These are phyloP conservation scores for Tympanuchus pallidicinctus DNA, from an alignment of 2,113 vertebrate genomes.

Conservation along the genomic window DNA sequence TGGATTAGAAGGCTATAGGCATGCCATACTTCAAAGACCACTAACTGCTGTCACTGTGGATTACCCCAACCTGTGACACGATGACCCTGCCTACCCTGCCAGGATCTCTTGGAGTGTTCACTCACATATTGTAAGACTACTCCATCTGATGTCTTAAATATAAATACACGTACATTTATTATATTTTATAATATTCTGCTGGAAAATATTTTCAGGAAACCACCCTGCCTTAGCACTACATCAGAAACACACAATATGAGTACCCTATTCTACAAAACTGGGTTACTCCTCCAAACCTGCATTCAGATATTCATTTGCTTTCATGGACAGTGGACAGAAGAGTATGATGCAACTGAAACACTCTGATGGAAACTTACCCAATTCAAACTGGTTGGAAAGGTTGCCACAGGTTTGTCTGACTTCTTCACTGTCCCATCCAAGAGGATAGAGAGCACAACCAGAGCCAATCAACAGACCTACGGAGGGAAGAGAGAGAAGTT, in stretches of 20 bases:
- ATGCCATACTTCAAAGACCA: not conserved
- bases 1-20: not conserved
- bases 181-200: not conserved
- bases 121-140: not conserved
- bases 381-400: slow-evolving; percentile 91
- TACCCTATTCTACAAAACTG: not conserved
- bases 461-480: slow-evolving; percentile 93
- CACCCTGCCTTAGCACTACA: not conserved
- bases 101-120: not conserved
- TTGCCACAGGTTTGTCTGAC: slow-evolving; percentile 95
- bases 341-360: not conserved
- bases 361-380: slow-evolving; percentile 82
- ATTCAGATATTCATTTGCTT: not conserved
- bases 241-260: not conserved
- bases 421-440: slow-evolving; percentile 98
- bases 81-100: not conserved
- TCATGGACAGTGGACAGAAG: not conserved
- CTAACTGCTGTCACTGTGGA: not conserved
- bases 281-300: not conserved
- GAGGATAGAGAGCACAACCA: slow-evolving; percentile 94
- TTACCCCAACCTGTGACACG: not conserved
- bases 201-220: not conserved
- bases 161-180: not conserved
- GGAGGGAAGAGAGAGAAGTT: slow-evolving; percentile 19
- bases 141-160: not conserved